These are phyloP conservation scores for Shargacucullia verbasci DNA, from an alignment of 2,888 invertebrate genomes.

Conservation along the genomic window DNA sequence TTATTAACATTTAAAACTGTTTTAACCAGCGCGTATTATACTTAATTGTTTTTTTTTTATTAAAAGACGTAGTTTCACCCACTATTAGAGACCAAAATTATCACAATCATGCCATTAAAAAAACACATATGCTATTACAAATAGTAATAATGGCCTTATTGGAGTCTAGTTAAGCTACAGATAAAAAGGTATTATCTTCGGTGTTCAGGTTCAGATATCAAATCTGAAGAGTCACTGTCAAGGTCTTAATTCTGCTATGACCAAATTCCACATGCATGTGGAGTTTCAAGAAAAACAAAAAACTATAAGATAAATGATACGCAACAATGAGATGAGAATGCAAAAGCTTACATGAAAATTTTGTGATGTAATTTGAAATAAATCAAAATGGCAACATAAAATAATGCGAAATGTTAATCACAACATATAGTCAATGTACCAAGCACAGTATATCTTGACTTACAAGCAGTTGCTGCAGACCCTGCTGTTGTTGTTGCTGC, in stretches of 20 bases:
- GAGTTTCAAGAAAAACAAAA: too few relatives aligned
- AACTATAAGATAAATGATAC: neutral
- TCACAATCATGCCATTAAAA: neutral
- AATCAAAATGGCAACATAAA: constrained; percentile 60
- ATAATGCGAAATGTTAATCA: constrained; percentile 76
- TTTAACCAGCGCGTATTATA: too few relatives aligned
- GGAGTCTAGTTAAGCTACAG: too few relatives aligned
- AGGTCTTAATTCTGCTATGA: too few relatives aligned
- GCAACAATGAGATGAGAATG: constrained; percentile 51
- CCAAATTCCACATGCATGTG: too few relatives aligned
- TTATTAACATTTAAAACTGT: too few relatives aligned
- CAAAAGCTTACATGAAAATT: constrained; percentile 55
- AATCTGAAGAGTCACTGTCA: too few relatives aligned
- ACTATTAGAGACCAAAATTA: constrained; percentile 1
- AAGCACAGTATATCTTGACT: constrained; percentile 88
- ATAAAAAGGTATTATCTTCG: too few relatives aligned
- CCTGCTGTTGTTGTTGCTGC: constrained; percentile 97
- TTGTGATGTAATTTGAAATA: constrained; percentile 41
- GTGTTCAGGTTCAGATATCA: too few relatives aligned
- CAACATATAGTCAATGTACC: constrained; percentile 78
- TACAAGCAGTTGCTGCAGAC: constrained; percentile 97
- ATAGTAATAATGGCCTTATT: too few relatives aligned
- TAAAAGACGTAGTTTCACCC: constrained; percentile 9
- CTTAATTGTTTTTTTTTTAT: neutral
- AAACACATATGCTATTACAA: too few relatives aligned